Base-by-base conservation (phyloP, 1,140 invertebrate species). In the Pissodes strobi region DNA sequence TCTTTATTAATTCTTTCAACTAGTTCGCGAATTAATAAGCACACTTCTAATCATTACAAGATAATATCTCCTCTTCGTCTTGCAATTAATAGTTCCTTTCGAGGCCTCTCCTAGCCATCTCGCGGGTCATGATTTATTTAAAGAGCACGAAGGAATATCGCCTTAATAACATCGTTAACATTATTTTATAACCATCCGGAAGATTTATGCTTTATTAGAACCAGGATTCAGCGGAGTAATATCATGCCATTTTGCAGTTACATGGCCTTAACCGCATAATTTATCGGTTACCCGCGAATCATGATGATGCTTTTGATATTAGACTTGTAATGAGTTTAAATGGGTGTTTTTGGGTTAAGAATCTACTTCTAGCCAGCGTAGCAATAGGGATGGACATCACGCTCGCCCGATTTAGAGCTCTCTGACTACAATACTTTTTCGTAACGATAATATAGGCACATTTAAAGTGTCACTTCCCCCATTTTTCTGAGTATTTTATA, bases 91-190 rank as follows among this genome's bases (percentile, higher is more conserved):
- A 52, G 27, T 52, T 49, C 12, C n/a, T 17, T 15, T 9, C 49
- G 27, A 52, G 49, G 49, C 49, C 25, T 25, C 23, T 52, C n/a
- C 49, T n/a, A 17, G 27, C 27, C 49, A 37, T 52, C 27, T 52
- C n/a, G n/a, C 21, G 13, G 12, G 15, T 15, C 13, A 17, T 52
- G 49, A 52, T 52, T 52, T 52, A 52, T 52, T 37, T 34, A 15
- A 37, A 30, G 49, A 52, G 34, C 49, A 52, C 30, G 49, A 30
- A 52, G 49, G 49, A 34, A 52, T 52, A 52, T 52, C n/a, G 30
- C 25, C 49, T 52, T 52, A 52, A 52, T 52, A 52, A 52, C 49
- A 21, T 52, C 49, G 49, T 52, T 52, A 52, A 52, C 49, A 52
- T 52, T 52, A 52, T 52, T 52, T 52, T 52, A 52, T 52, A 52